Percentiles rank a stretch among this genome's conserved stretches.
These are phyloP conservation scores for Ciona savignyi DNA, from an alignment of 23 tunicate genomes.

Conservation along the genomic window DNA sequence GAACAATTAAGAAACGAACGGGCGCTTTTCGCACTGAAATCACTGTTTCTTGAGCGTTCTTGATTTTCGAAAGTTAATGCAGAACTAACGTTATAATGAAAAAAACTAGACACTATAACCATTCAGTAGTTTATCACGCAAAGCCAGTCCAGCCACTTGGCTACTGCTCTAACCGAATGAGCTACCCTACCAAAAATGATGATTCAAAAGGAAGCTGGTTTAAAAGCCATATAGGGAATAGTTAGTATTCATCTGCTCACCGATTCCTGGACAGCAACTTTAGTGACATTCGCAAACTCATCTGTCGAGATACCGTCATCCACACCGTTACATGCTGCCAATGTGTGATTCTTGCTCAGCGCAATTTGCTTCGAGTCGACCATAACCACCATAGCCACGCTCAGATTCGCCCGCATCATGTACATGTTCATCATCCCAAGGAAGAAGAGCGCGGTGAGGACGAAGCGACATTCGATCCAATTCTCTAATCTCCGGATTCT, in stretches of 20 bases:
- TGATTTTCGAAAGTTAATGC: too few relatives aligned
- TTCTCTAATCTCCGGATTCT: slow-evolving; percentile 14
- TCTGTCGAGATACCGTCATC: background rate
- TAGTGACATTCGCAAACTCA: background rate
- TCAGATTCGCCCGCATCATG: slow-evolving; percentile 55
- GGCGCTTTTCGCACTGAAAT: too few relatives aligned
- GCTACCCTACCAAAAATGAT: too few relatives aligned
- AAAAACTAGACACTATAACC: too few relatives aligned
- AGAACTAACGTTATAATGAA: too few relatives aligned
- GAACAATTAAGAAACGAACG: too few relatives aligned
- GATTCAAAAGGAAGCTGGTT: background rate
- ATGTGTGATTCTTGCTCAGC: slow-evolving; percentile 5
- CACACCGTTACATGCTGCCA: background rate
- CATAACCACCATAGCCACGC: slow-evolving; percentile 63
- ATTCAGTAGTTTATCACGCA: too few relatives aligned
- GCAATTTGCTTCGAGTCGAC: slow-evolving; percentile 37
- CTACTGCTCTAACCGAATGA: too few relatives aligned
- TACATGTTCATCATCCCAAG: slow-evolving; percentile 49
- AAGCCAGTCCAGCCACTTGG: too few relatives aligned
- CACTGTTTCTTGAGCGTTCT: too few relatives aligned
- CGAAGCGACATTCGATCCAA: slow-evolving; percentile 33
- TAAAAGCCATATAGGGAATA: background rate
- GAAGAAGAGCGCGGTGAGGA: slow-evolving; percentile 34
- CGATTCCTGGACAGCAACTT: background rate
- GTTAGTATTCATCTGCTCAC: background rate